These are phyloP conservation scores for Galago senegalensis DNA, from an alignment of 2,797 vertebrate genomes.

Conservation along the genomic window DNA sequence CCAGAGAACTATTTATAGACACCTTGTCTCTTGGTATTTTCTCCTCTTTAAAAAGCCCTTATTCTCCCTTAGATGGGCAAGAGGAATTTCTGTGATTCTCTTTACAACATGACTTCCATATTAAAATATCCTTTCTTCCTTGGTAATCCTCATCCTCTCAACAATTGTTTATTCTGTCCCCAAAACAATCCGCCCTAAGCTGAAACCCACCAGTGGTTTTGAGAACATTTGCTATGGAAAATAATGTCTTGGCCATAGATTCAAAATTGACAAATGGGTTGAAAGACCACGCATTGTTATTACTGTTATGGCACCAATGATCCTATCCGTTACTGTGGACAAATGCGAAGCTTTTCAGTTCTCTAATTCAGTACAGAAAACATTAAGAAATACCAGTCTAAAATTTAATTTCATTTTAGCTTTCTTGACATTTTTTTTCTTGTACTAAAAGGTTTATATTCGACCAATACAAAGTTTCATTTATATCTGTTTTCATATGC, in stretches of 20 bases:
- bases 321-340: not conserved
- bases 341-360: not conserved
- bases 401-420: conserved; percentile 43
- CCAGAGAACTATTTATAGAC: not conserved
- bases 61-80: not conserved
- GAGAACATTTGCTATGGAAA: not conserved
- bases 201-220: not conserved
- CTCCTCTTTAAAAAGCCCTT: not conserved
- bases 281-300: not conserved
- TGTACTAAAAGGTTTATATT: not conserved
- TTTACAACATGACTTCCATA: not conserved
- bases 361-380: conserved; percentile 16
- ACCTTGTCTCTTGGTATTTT: not conserved
- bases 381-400: not conserved
- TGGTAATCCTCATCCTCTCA: not conserved
- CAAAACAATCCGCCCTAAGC: not conserved
- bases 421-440: conserved; percentile 2
- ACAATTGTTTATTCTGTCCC: not conserved
- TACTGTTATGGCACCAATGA: not conserved
- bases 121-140: not conserved
- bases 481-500: not conserved
- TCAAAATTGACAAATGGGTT: not conserved
- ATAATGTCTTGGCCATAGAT: not conserved
- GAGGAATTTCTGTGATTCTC: not conserved
- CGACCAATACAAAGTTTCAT: conserved; percentile 19